A percentile compares a stretch with the other conserved stretches of the same genome.
Evolutionary conservation across 53 echinoderm and acorn worm genomes (phyloP).

Genomic region (Echinarachnius parma): DNA sequence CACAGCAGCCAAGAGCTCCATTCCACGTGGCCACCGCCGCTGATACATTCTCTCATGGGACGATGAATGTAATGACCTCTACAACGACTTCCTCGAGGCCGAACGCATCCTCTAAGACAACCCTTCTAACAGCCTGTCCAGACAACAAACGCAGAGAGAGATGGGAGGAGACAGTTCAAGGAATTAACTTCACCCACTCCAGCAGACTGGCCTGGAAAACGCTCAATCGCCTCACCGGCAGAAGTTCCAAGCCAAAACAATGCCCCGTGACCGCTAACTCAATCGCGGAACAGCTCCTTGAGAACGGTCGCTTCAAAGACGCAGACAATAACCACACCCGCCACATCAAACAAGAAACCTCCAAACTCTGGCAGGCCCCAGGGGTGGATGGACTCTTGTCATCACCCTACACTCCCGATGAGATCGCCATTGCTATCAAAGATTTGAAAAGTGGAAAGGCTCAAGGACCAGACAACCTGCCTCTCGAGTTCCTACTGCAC

Average conservation of each 20-base stretch:
- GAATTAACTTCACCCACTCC: slow-evolving; percentile 51
- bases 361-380: slow-evolving; percentile 50
- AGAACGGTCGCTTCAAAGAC: slow-evolving; percentile 38
- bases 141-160: slow-evolving; percentile 39
- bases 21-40: slow-evolving; percentile 38
- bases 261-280: slow-evolving; percentile 50
- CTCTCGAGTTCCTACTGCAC: slow-evolving; percentile 37
- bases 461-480: slow-evolving; percentile 34
- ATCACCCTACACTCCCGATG: slow-evolving; percentile 33
- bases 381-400: slow-evolving; percentile 34
- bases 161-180: slow-evolving; percentile 51
- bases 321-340: too few relatives aligned
- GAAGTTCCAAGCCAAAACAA: slow-evolving; percentile 11
- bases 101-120: slow-evolving; percentile 12
- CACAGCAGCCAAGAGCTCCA: slow-evolving; percentile 25
- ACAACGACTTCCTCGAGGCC: slow-evolving; percentile 27
- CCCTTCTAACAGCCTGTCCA: slow-evolving; percentile 41
- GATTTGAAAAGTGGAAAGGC: slow-evolving; percentile 32
- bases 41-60: slow-evolving; percentile 45
- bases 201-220: slow-evolving; percentile 31
- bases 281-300: slow-evolving; percentile 45
- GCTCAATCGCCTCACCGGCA: slow-evolving; percentile 38
- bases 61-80: slow-evolving; percentile 37
- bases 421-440: slow-evolving; percentile 17
- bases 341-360: too few relatives aligned